Base-by-base conservation (phyloP, 2,797 vertebrate species). In the Echeneis naucrates region DNA sequence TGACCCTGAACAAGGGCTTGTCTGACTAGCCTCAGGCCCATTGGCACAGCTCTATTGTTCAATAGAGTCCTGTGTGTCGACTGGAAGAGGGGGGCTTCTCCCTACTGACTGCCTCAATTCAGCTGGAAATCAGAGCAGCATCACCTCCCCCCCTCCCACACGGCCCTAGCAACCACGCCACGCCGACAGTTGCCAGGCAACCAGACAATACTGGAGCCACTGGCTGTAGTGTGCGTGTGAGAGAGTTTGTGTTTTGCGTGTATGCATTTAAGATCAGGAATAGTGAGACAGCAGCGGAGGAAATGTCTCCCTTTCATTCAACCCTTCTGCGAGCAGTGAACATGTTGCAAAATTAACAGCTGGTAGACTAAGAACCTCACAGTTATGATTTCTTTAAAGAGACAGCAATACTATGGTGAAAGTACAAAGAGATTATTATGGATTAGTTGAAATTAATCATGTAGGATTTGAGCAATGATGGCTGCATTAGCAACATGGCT, bases 111-210 rank as follows among this genome's bases (percentile, higher is more conserved):
- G 87, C 87, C 90, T 92, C 89, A 90, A 92, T 92, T 92, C 91
- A 90, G 88, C 88, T 91, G 88, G 89, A 94, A 94, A 94, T 93
- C 92, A 93, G 92, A 92, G 92, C 92, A 91, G 85, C 87, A 89
- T 89, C 88, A 81, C 73, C 84, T 44, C 84, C 87, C 85, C 74
- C 86, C 85, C 85, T 85, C 90, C 85, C 83, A 84, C 85, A 85
- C 62, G 72, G 87, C 91, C 91, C 85, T 94, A 93, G 93, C 92
- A 94, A 95, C 93, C 88, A 92, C 88, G 92, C 93, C 93, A 95
- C 92, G 91, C 93, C 89, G 82, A 90, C 93, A 93, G 94, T 95
- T 94, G 85, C 94, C 82, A 92, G 68, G 94, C 93, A 93, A 95
- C 93, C 92, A 94, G 92, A 94, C 93, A 91, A 93, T 90, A 88